phyloP scores from a whole-genome alignment of 1,140 invertebrate species.

The Eupeodes corollae region DNA sequence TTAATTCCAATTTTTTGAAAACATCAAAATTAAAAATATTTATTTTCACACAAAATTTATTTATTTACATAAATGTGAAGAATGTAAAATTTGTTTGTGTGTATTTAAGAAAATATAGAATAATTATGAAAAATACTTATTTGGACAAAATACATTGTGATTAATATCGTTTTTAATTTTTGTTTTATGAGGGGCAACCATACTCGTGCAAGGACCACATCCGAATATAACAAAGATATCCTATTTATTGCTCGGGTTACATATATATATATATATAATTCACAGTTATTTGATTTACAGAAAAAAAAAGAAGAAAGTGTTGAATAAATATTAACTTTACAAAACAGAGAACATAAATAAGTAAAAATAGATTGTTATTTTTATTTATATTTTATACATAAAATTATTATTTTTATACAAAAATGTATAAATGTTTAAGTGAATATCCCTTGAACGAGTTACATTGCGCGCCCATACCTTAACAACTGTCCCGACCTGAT shows the following conservation, averaged over 20 bases:
- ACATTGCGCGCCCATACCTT: conserved; percentile 49
- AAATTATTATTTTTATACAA: background rate
- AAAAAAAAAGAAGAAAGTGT: too few relatives aligned
- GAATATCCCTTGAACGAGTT: conserved; percentile 27
- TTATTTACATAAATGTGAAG: conserved; percentile 2
- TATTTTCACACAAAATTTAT: conserved; percentile 5
- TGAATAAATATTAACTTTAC: too few relatives aligned
- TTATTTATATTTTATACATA: too few relatives aligned
- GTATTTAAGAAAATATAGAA: background rate
- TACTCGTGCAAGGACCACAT: background rate
- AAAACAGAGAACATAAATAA: too few relatives aligned
- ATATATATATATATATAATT: too few relatives aligned
- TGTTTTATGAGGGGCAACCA: background rate
- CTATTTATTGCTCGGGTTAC: background rate
- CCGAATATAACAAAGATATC: background rate
- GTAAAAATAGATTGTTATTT: too few relatives aligned
- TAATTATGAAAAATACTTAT: background rate
- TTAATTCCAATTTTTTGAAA: conserved; percentile 1
- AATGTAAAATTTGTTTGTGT: conserved; percentile 10
- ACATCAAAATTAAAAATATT: conserved; percentile 12
- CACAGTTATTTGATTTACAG: too few relatives aligned
- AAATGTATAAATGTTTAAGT: background rate
- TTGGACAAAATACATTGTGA: background rate
- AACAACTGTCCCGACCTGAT: conserved; percentile 71
- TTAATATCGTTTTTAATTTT: too few relatives aligned